Evolutionary conservation across 2,888 invertebrate genomes (phyloP), one percentile per base, ranked within the genome.

Genomic region (Drosophila infuscata): DNA sequence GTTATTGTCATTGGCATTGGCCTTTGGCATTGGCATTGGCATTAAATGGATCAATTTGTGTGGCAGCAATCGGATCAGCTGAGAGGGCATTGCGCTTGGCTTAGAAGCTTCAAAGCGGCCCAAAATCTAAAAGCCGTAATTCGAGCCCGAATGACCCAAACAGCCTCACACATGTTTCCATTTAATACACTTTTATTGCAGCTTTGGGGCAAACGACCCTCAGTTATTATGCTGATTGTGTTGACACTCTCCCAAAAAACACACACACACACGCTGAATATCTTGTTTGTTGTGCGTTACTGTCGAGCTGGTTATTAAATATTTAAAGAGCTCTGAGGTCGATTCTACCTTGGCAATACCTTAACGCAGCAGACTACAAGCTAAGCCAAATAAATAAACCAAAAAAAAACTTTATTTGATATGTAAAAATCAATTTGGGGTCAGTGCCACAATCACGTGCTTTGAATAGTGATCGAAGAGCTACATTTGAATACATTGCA

Each of bases 181-280:
- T 83, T 87, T 89, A 83, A 89, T 89, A 84, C 89, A 87, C 84
- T 83, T 86, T 84, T 84, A 86, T 82, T 78, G 73, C 82, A 76
- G 83, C 70, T 68, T 67, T 58, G 43, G 63, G 64, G 35, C 11
- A 43, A 38, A 43, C 25, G 32, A 63, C 72, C 80, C 72, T 77
- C 83, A 72, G 77, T 77, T 88, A 88, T 83, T 84, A 84, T 85
- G 83, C 86, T 88, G 83, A 83, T 84, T 84, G 83, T 85, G 86
- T 88, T 84, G 83, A 85, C 83, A 88, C 75, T 71, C 70, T 59
- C 68, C 66, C 49, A 49, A 43, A 11, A 35, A 51, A 7, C 48
- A 33, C n/a, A 48, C 29, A 30, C 30, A 33, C 51, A 36, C 36
- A 25, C 15, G n/a, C 20, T 29, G 46, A 60, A 9, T 33, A 38